Evolutionary conservation across 2,888 invertebrate genomes (phyloP).

Genomic region (Salticus scenicus): DNA sequence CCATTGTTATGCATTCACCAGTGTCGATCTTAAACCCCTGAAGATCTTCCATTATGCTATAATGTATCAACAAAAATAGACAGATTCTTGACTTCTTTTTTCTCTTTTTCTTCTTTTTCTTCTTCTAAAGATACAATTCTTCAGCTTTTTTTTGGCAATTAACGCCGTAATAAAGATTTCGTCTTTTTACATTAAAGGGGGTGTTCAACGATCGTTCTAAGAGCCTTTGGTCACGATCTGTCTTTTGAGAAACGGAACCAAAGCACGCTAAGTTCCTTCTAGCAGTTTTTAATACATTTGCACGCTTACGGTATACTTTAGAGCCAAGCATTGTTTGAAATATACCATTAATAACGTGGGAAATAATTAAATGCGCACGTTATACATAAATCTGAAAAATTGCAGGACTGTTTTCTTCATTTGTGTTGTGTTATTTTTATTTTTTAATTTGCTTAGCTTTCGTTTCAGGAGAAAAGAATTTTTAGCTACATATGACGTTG

Average conservation of each 20-base stretch:
- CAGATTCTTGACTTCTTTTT: neutral
- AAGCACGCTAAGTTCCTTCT: neutral
- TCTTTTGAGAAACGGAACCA: neutral
- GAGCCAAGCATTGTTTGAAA: neutral
- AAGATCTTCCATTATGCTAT: too few relatives aligned
- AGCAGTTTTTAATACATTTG: neutral
- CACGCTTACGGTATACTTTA: neutral
- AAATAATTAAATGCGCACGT: too few relatives aligned
- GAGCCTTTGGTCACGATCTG: conserved; percentile 2
- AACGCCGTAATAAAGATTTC: conserved; percentile 63
- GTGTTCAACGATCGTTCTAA: neutral
- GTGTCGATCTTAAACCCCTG: too few relatives aligned
- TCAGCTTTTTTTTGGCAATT: conserved; percentile 28
- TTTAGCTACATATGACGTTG: too few relatives aligned
- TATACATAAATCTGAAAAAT: too few relatives aligned
- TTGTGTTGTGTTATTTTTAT: too few relatives aligned
- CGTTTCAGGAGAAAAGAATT: too few relatives aligned
- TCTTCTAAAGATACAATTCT: neutral
- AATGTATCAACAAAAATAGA: too few relatives aligned
- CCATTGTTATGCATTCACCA: neutral
- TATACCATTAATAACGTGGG: neutral
- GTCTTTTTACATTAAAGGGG: conserved; percentile 12
- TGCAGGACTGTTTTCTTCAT: too few relatives aligned
- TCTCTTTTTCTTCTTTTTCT: neutral
- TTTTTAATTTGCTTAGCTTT: too few relatives aligned